These are phyloP conservation scores for Brachycybe producta DNA, from an alignment of 2,888 invertebrate species.

Conservation along the genomic window DNA sequence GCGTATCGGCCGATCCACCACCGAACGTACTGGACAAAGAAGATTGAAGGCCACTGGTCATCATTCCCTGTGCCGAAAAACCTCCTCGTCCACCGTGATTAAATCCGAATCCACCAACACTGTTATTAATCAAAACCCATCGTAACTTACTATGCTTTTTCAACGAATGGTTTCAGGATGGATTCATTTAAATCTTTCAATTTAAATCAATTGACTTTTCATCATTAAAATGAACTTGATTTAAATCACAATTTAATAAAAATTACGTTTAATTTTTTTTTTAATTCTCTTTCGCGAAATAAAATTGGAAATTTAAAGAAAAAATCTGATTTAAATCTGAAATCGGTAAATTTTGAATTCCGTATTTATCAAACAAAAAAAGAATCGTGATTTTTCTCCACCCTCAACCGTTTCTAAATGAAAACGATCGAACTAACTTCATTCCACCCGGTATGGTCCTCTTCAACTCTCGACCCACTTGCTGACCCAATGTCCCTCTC, in stretches of 20 bases:
- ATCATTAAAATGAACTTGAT: no score
- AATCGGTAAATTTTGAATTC: no score
- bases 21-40: conserved; percentile 9
- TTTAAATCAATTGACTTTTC: neutral
- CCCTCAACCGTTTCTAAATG: no score
- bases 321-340: no score
- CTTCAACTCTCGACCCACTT: conserved; percentile 18
- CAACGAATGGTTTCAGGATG: no score
- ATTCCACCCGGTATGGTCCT: conserved; percentile 15
- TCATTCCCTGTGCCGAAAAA: conserved; percentile 16
- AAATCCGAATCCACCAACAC: conserved; percentile 18
- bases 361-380: no score
- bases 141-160: no score
- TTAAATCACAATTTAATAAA: no score
- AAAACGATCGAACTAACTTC: conserved; percentile 13
- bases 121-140: conserved; percentile 1
- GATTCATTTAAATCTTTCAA: neutral
- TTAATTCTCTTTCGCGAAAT: no score
- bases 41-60: conserved; percentile 16
- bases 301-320: no score
- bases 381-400: no score
- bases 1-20: conserved; percentile 30
- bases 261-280: no score
- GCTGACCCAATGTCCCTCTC: conserved; percentile 17
- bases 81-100: conserved; percentile 15